Percentiles rank a stretch among this genome's conserved stretches.
Conservation (phyloP, 2,888 invertebrate species). For the Amphipoea oculea region DNA sequence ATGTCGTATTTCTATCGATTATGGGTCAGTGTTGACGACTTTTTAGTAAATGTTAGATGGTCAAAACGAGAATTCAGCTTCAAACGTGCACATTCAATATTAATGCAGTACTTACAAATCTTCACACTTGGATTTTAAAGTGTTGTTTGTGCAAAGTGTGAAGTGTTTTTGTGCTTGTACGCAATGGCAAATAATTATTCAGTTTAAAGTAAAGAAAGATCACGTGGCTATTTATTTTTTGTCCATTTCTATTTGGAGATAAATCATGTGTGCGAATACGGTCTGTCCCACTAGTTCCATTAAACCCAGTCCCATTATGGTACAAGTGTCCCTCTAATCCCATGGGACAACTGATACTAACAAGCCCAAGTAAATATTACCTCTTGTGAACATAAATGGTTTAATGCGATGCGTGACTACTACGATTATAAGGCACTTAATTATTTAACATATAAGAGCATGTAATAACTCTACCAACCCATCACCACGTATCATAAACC, state of each 20-base stretch:
- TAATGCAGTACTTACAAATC: background rate
- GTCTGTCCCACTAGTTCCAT: too few relatives aligned
- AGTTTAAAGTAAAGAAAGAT: background rate
- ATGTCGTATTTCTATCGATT: background rate
- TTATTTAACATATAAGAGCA: background rate
- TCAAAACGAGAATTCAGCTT: background rate
- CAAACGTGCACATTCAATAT: conserved; percentile 2
- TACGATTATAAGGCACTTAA: background rate
- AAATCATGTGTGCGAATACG: background rate
- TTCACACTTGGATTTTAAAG: too few relatives aligned
- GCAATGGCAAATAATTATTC: background rate
- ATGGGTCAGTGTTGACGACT: conserved; percentile 27
- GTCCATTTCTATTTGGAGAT: background rate
- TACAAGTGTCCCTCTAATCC: too few relatives aligned
- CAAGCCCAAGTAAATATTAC: background rate
- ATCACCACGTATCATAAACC: background rate
- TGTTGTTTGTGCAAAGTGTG: background rate
- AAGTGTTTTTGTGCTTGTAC: background rate
- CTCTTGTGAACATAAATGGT: background rate
- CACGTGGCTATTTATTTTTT: background rate
- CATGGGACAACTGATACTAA: too few relatives aligned
- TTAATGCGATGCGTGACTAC: background rate
- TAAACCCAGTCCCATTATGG: too few relatives aligned
- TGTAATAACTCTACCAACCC: background rate
- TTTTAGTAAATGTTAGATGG: conserved; percentile 24